phyloP scores from a whole-genome alignment of 2,797 vertebrate species.

The Chromis chromis region DNA sequence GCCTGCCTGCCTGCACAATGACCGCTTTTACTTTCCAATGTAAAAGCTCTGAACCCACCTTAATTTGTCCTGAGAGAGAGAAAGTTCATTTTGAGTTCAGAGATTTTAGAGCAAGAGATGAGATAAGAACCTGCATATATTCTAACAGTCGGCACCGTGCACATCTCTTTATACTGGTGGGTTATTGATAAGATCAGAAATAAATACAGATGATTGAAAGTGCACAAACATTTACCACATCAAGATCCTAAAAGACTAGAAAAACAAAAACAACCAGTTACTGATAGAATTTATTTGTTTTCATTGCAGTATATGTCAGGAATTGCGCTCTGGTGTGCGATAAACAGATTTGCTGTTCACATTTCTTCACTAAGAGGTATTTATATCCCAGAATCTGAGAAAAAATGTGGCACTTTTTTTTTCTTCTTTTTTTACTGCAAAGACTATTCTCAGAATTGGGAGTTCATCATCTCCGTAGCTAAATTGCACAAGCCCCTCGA shows the following conservation, averaged over 20 bases:
- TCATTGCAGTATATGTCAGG: constrained; percentile 1
- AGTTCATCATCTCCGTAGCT: constrained; percentile 64
- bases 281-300: neutral
- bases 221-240: too few relatives aligned
- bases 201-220: constrained; percentile 38
- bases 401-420: constrained; percentile 36
- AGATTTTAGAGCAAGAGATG: constrained; percentile 49
- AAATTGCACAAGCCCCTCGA: constrained; percentile 78
- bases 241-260: neutral
- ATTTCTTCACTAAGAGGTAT: constrained; percentile 56
- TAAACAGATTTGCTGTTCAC: constrained; percentile 56
- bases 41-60: constrained; percentile 24
- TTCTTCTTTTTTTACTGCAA: constrained; percentile 26
- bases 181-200: constrained; percentile 61
- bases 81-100: constrained; percentile 69
- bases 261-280: too few relatives aligned
- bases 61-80: neutral
- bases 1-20: constrained; percentile 51
- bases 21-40: constrained; percentile 30
- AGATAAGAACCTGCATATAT: constrained; percentile 66
- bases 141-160: constrained; percentile 40
- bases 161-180: constrained; percentile 38
- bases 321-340: neutral
- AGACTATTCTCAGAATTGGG: constrained; percentile 66
- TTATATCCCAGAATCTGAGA: constrained; percentile 66